Evolutionary conservation across 1,140 invertebrate species (phyloP), one percentile per base, ranked within the genome.

Genomic region (Condylostylus longicornis): DNA sequence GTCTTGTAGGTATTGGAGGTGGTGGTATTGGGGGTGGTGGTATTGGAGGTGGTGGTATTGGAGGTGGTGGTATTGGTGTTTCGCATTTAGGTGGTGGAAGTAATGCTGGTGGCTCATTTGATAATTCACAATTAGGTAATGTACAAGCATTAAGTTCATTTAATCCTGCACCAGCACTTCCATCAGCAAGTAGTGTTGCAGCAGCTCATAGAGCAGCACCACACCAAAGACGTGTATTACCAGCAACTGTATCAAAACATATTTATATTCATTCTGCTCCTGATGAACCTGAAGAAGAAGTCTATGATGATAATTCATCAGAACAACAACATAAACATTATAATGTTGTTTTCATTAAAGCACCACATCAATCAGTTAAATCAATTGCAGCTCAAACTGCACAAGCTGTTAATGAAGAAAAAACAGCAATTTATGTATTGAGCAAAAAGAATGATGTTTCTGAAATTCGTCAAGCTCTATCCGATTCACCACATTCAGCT

Each of bases 261-360:
- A 58, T 59, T 46, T 59, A 48, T 37, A 54, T 59, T 18, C 56
- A 59, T 42, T 55, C 56, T 10, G 56, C 56, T 0, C 56, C 56
- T 10, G 56, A 59, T 44, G 56, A 59, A 37, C 39, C 34, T 2
- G 55, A 59, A 25, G 56, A 59, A 34, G 46, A 50, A 8, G 77
- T 79, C 49, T 70, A 70, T 1, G 69, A 74, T 39, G 51, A 58
- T 27, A n/a, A n/a, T n/a, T n/a, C n/a, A n/a, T n/a, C n/a, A 17
- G 38, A 41, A 8, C 51, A 54, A 40, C 49, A 58, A 39, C 77
- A 80, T 58, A 83, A 82, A 50, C 79, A 82, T 60, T 81, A 80
- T 65, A 79, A 80, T 58, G 82, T 82, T 49, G 80, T 85, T 54
- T 82, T 82, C 71, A 80, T 83, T 57, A 81, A 81, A 66, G 75